phyloP scores from a whole-genome alignment of 2,113 vertebrate genomes.

The Beaufortia kweichowensis region DNA sequence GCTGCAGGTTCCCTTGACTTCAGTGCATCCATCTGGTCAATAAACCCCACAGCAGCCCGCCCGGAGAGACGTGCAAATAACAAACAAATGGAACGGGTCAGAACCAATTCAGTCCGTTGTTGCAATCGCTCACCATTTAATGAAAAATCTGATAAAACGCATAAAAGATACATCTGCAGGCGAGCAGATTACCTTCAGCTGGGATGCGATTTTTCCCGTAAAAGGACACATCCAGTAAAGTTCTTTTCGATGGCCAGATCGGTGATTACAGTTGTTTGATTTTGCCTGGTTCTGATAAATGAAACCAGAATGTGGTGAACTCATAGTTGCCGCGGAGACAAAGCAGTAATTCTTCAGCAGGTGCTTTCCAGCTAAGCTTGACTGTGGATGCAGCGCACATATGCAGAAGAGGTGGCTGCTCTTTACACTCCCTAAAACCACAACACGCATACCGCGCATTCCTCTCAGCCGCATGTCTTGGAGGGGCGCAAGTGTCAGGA shows the following conservation, averaged over 20 bases:
- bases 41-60: constrained; percentile 56
- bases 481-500: constrained; percentile 54
- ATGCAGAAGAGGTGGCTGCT: constrained; percentile 59
- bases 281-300: constrained; percentile 62
- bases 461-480: constrained; percentile 62
- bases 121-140: constrained; percentile 59
- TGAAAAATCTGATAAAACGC: constrained; percentile 55
- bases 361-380: constrained; percentile 47
- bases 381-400: constrained; percentile 31
- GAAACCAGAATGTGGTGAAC: constrained; percentile 62
- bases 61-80: constrained; percentile 43
- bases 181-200: constrained; percentile 32
- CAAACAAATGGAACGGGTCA: constrained; percentile 46
- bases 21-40: constrained; percentile 68
- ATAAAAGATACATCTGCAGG: constrained; percentile 37
- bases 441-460: constrained; percentile 68
- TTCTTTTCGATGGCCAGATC: constrained; percentile 47
- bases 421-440: constrained; percentile 57
- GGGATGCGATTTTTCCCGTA: constrained; percentile 35
- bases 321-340: constrained; percentile 62
- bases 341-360: constrained; percentile 55
- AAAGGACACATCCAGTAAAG: constrained; percentile 32
- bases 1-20: constrained; percentile 60
- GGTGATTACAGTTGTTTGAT: constrained; percentile 60
- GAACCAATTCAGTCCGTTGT: constrained; percentile 43